These are phyloP conservation scores for Brachyalestes nurse DNA, from an alignment of 2,797 vertebrate genomes.

Conservation along the genomic window DNA sequence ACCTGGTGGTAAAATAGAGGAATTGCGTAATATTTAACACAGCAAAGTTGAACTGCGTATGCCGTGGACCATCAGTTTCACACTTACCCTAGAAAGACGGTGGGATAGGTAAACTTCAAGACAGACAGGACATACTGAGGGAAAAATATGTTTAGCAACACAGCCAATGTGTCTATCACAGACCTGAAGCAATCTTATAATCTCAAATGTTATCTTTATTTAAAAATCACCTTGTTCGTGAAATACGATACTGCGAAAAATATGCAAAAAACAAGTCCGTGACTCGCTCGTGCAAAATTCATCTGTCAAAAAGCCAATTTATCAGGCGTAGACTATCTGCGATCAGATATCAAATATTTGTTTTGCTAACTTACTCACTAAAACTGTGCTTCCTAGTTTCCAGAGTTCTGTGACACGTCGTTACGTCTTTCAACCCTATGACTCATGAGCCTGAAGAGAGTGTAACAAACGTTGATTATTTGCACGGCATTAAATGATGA, in stretches of 20 bases:
- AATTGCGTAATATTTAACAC: not conserved
- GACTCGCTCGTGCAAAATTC: slow-evolving; percentile 40
- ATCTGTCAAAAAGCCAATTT: slow-evolving; percentile 34
- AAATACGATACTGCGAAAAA: slow-evolving; percentile 86
- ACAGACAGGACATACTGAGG: slow-evolving; percentile 95
- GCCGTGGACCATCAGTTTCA: not conserved
- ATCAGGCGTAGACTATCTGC: not conserved
- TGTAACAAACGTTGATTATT: not conserved
- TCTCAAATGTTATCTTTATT: too few species aligned
- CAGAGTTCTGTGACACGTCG: not conserved
- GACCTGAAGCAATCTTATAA: not conserved
- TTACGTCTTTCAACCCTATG: not conserved
- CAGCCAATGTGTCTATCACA: too few species aligned
- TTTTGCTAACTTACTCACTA: not conserved
- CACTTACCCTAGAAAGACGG: slow-evolving; percentile 98
- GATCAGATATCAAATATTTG: not conserved
- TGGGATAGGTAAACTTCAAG: slow-evolving; percentile 96
- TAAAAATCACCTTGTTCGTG: slow-evolving; percentile 88
- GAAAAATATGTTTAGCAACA: slow-evolving; percentile 56
- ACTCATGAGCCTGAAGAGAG: not conserved
- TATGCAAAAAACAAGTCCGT: slow-evolving; percentile 80
- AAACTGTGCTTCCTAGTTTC: slow-evolving; percentile 8
- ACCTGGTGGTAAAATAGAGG: slow-evolving; percentile 72
- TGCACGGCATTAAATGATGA: not conserved
- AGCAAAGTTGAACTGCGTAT: not conserved